Base-by-base conservation (phyloP, 2,113 vertebrate species). In the Cyanocitta stelleri region DNA sequence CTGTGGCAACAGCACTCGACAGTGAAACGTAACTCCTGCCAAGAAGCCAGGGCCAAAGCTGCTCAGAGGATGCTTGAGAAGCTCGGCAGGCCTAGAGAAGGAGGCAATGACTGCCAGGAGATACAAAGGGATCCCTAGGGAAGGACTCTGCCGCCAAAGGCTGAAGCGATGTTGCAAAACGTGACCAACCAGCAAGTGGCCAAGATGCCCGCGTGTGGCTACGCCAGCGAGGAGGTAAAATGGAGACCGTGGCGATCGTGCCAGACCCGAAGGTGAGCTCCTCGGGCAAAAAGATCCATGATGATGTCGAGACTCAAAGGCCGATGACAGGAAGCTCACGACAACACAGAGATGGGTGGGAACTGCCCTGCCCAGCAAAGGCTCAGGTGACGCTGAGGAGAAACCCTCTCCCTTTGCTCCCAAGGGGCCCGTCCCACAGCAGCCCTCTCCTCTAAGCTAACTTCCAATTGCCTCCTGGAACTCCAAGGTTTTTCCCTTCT, bases 161-260 rank as follows among this genome's bases (percentile, higher is more conserved):
- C 26, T 13, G 4, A 68, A 68, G n/a, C 20, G 66, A 49, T 3
- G 2, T 14, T 1, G 3, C 24, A 68, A 37, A 49, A 49, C 13
- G 24, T 29, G 66, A 27, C 22, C 10, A 3, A 17, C 21, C 23
- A 10, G 37, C 23, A 10, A 59, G 35, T 26, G 23, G 15, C 10
- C 3, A 10, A 59, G 58, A 26, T 16, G 22, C 13, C 14, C 21
- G 10, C 4, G 4, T 2, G 21, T 26, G 23, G 22, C 56, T 59
- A 24, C 1, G 9, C 33, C 6, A 7, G 35, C 2, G 18, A 49
- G 33, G 1, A 37, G 46, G 13, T 29, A 37, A 35, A 69, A 69
- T 9, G 13, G 20, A 17, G 29, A 32, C 11, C 0, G 1, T 23
- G 48, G 37, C 4, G 1, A 20, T 33, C 2, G 1, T 1, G 0